Percentiles rank a stretch among this genome's conserved stretches.
phyloP scores from a whole-genome alignment of 2,797 vertebrate genomes.

The Ctenosaura bakeri region DNA sequence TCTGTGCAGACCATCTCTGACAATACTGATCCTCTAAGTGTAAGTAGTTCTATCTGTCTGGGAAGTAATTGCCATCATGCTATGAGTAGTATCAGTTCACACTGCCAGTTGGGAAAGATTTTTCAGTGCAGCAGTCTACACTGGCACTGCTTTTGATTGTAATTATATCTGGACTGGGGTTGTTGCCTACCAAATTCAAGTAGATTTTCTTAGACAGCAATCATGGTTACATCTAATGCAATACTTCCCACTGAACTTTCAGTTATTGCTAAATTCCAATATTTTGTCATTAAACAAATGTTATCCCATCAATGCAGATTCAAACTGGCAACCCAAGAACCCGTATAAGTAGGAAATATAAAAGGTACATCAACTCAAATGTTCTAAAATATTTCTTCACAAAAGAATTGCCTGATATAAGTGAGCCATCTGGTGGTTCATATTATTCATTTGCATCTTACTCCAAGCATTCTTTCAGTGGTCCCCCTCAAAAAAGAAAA shows the following conservation, averaged over 20 bases:
- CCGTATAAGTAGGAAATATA: not conserved
- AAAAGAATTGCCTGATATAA: not conserved
- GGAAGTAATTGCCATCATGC: not conserved
- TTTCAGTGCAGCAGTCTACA: not conserved
- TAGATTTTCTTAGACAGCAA: not conserved
- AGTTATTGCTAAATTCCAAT: slow-evolving; percentile 4
- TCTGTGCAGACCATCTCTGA: not conserved
- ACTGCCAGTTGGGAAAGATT: too few relatives aligned
- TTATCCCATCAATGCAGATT: not conserved
- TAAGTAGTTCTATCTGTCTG: not conserved
- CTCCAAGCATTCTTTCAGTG: not conserved
- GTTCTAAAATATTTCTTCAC: accelerated
- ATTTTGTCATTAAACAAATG: slow-evolving; percentile 9
- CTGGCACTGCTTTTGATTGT: not conserved
- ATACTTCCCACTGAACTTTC: slow-evolving; percentile 57
- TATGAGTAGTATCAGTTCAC: accelerated
- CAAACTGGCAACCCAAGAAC: not conserved
- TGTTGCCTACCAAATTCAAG: not conserved
- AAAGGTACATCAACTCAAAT: not conserved
- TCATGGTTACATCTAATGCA: slow-evolving; percentile 41
- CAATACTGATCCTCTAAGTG: not conserved
- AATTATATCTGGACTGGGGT: not conserved
- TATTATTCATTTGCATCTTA: not conserved
- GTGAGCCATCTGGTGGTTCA: slow-evolving; percentile 64
- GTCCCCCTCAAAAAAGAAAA: not conserved